Percentiles rank a stretch among this genome's conserved stretches.
Evolutionary conservation across 1,140 invertebrate species (phyloP).

Genomic region (Drosophila serrata): DNA sequence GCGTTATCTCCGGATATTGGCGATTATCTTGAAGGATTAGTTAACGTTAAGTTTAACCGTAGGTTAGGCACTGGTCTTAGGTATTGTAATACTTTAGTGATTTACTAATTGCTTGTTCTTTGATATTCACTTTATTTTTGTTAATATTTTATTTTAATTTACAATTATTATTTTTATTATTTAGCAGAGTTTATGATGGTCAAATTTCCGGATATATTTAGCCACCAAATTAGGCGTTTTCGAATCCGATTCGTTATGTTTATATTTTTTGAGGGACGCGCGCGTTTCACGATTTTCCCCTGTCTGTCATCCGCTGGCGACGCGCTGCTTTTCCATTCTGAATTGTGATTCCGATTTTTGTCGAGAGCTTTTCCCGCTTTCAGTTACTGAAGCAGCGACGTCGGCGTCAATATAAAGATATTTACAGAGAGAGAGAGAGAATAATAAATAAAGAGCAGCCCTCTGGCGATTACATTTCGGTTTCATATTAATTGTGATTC

Average conservation of each 20-base stretch:
- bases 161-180: neutral
- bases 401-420: conserved; percentile 6
- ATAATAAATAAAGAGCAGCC: conserved; percentile 19
- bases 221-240: neutral
- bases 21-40: conserved; percentile 2
- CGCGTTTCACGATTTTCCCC: conserved; percentile 41
- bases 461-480: conserved; percentile 37
- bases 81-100: neutral
- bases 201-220: conserved; percentile 21
- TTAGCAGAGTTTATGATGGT: neutral
- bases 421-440: conserved; percentile 19
- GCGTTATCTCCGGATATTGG: conserved; percentile 16
- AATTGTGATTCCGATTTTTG: conserved; percentile 56
- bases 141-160: neutral
- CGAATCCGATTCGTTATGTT: neutral
- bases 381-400: conserved; percentile 52
- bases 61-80: neutral
- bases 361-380: conserved; percentile 68
- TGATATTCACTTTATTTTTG: neutral
- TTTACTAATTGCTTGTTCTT: neutral
- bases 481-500: conserved; percentile 42
- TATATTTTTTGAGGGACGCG: conserved; percentile 14
- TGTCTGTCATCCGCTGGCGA: conserved; percentile 63
- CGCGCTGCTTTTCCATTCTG: conserved; percentile 80
- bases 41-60: conserved; percentile 5